Conservation (phyloP, 2,797 vertebrate species). For the Coccyzus lansbergi region DNA sequence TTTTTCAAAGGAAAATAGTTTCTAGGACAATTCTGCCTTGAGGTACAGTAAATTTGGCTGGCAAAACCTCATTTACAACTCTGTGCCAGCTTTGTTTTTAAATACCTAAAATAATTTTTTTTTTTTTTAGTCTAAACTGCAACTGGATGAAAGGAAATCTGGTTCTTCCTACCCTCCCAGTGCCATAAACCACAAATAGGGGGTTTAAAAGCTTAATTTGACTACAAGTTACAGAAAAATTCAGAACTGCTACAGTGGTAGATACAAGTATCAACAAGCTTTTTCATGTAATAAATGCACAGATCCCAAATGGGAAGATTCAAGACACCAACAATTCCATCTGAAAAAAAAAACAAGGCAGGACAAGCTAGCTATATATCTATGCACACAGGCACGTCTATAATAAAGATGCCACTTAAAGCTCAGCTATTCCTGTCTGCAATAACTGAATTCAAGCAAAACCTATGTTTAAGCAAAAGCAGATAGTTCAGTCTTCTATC, state of each 20-base stretch:
- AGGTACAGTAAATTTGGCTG: slow-evolving; percentile 4
- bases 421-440: neutral
- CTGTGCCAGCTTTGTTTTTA: slow-evolving; percentile 34
- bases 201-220: neutral
- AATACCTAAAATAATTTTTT: slow-evolving; percentile 6
- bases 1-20: neutral
- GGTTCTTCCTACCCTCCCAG: neutral
- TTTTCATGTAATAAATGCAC: neutral
- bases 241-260: neutral
- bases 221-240: slow-evolving; percentile 5
- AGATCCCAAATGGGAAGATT: neutral
- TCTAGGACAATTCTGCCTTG: slow-evolving; percentile 20
- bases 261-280: neutral
- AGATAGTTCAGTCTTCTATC: neutral
- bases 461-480: neutral
- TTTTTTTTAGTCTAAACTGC: neutral
- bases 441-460: neutral
- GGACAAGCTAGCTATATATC: neutral
- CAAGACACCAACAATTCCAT: neutral
- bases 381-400: neutral
- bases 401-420: neutral
- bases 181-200: neutral
- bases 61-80: neutral
- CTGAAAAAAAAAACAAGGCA: neutral
- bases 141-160: slow-evolving; percentile 1